Percentiles rank a stretch among this genome's conserved stretches.
phyloP scores from a whole-genome alignment of 2,113 vertebrate species.

The Cynocephalus volans region DNA sequence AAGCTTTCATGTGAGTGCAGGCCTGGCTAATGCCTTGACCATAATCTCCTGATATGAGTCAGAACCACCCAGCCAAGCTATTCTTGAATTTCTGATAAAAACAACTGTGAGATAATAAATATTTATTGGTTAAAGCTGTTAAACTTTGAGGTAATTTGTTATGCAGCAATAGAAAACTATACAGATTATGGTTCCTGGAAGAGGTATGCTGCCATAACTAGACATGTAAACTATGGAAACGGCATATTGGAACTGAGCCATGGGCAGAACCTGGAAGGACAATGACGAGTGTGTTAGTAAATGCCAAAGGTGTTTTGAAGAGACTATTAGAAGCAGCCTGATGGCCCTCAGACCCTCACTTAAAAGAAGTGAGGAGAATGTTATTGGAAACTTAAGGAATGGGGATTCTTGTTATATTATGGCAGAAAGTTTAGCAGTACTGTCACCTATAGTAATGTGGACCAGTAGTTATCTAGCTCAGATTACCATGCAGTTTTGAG shows the following conservation, averaged over 20 bases:
- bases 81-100: neutral
- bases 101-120: neutral
- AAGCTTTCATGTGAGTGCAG: neutral
- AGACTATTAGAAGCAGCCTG: neutral
- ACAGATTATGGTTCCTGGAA: neutral
- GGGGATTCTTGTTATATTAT: neutral
- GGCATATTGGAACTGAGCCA: rapidly evolving
- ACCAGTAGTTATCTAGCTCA: neutral
- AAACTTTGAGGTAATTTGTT: neutral
- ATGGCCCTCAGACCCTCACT: neutral
- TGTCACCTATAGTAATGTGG: neutral
- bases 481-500: neutral
- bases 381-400: neutral
- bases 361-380: neutral
- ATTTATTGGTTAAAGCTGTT: neutral
- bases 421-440: slow-evolving; percentile 1
- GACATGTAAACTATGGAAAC: neutral
- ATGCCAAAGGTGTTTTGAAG: neutral
- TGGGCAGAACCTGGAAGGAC: neutral
- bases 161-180: neutral
- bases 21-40: neutral
- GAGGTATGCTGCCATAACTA: neutral
- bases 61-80: neutral
- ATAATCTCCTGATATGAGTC: neutral
- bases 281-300: neutral